These are phyloP conservation scores for Anticlea derivata DNA, from an alignment of 2,888 invertebrate genomes.

Conservation along the genomic window DNA sequence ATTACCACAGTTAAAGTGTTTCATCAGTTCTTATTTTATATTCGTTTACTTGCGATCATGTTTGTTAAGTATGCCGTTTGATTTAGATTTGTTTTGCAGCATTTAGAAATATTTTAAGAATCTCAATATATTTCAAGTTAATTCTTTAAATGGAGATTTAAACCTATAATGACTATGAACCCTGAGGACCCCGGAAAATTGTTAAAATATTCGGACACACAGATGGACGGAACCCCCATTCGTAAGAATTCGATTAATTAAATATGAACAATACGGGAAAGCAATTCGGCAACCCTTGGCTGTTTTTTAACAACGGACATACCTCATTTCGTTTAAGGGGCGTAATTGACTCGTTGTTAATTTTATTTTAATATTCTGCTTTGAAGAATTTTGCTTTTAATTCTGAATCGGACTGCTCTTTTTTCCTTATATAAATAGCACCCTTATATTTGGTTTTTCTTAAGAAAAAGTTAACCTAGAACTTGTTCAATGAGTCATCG, in stretches of 20 bases:
- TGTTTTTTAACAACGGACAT: conserved; percentile 72
- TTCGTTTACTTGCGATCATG: no score
- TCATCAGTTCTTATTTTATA: conserved; percentile 10
- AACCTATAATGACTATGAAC: not conserved
- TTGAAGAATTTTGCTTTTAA: conserved; percentile 44
- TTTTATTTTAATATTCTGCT: conserved; percentile 62
- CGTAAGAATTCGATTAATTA: conserved; percentile 83
- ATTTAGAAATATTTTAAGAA: no score
- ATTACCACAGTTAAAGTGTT: conserved; percentile 21
- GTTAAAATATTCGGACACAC: conserved; percentile 74
- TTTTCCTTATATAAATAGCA: no score
- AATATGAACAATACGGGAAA: conserved; percentile 77
- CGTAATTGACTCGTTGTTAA: conserved; percentile 76
- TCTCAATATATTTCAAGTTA: no score
- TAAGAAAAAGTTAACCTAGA: no score
- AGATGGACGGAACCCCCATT: conserved; percentile 61
- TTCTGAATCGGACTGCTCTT: conserved; percentile 26
- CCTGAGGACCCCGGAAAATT: conserved; percentile 30
- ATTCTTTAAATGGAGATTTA: no score
- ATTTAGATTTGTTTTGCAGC: not conserved
- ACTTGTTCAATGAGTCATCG: no score
- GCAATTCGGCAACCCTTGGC: conserved; percentile 77
- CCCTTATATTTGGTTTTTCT: no score
- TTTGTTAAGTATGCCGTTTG: not conserved
- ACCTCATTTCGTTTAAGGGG: conserved; percentile 68